Conservation (phyloP, 2,113 vertebrate genomes). For the Rhineura floridana region DNA sequence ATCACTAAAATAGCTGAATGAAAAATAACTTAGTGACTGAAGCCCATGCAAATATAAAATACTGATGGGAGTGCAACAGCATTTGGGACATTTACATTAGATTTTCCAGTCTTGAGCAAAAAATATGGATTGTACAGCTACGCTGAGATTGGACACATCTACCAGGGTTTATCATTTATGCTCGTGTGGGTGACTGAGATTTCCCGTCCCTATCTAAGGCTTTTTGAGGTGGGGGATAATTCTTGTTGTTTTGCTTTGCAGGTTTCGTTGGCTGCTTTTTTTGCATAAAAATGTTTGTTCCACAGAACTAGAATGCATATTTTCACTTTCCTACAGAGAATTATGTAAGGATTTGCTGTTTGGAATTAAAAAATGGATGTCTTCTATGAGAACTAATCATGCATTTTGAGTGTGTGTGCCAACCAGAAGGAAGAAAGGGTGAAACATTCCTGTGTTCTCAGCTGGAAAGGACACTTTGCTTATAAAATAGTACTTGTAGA, state of each 20-base stretch:
- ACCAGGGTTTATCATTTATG: background rate
- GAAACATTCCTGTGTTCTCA: background rate
- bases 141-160: too few species aligned
- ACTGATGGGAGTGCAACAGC: background rate
- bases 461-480: background rate
- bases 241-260: background rate
- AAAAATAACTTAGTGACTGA: background rate
- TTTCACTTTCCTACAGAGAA: background rate
- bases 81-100: background rate
- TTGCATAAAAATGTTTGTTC: background rate
- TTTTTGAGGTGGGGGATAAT: background rate
- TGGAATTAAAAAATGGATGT: background rate
- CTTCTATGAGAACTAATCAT: background rate
- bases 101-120: background rate
- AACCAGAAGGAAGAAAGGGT: background rate
- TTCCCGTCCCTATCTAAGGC: background rate
- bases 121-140: background rate
- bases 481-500: background rate
- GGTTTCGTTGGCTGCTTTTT: background rate
- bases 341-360: background rate
- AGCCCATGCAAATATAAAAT: background rate
- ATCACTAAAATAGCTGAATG: background rate
- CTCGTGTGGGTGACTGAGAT: background rate
- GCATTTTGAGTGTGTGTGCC: background rate
- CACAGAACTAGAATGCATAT: too few species aligned